phyloP scores from a whole-genome alignment of 1,140 invertebrate species.

The Hydropsyche tenuis region DNA sequence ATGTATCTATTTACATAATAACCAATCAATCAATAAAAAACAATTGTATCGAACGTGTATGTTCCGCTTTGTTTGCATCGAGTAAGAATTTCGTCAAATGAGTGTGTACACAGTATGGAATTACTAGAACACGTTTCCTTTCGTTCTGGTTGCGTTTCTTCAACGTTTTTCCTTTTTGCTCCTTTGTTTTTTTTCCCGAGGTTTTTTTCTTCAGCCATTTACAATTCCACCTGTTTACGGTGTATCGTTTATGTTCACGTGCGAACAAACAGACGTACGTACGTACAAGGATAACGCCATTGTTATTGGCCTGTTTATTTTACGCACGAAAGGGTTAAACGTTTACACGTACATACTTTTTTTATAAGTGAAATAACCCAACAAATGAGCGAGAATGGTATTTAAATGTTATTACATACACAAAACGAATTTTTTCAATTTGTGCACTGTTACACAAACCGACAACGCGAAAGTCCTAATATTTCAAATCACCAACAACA shows the following conservation, averaged over 20 bases:
- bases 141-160: constrained; percentile 3
- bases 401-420: no score
- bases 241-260: constrained; percentile 24
- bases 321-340: constrained; percentile 25
- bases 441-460: no score
- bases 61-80: neutral
- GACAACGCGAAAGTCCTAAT: no score
- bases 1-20: no score
- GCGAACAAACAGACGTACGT: constrained; percentile 11
- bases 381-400: neutral
- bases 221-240: constrained; percentile 22
- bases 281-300: neutral
- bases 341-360: no score
- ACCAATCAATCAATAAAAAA: neutral
- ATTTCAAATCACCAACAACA: no score
- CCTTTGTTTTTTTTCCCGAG: constrained; percentile 5
- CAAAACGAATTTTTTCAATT: no score
- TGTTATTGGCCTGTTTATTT: constrained; percentile 22
- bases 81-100: constrained; percentile 25
- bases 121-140: constrained; percentile 37
- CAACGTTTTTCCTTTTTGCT: neutral
- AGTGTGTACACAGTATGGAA: constrained; percentile 30
- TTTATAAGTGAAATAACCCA: neutral
- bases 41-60: constrained; percentile 13
- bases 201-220: constrained; percentile 8